These are phyloP conservation scores for Solea solea DNA, from an alignment of 2,113 vertebrate species.

Conservation along the genomic window DNA sequence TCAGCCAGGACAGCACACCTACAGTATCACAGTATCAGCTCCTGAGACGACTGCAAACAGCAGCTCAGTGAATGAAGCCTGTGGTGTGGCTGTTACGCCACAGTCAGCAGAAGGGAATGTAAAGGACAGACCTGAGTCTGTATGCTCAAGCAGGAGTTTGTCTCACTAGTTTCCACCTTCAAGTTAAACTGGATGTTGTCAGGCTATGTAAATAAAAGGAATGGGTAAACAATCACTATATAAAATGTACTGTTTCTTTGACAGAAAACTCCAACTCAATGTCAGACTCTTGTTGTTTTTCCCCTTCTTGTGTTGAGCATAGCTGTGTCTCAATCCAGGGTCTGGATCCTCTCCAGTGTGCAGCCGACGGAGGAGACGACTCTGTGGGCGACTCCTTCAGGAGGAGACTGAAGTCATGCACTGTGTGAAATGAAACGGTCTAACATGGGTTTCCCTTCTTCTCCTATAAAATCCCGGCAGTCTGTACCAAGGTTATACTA, in stretches of 20 bases:
- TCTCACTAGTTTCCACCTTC: constrained; percentile 46
- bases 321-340: no score
- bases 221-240: not conserved
- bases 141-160: constrained; percentile 46
- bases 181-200: constrained; percentile 32
- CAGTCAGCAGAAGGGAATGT: constrained; percentile 9
- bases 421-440: no score
- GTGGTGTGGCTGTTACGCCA: not conserved
- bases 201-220: constrained; percentile 6
- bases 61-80: not conserved
- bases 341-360: no score
- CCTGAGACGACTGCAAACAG: constrained; percentile 9
- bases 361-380: no score
- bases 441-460: no score
- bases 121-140: constrained; percentile 32
- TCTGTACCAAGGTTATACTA: no score
- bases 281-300: no score
- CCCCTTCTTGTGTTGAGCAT: no score
- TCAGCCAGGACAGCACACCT: constrained; percentile 47
- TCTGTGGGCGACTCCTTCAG: no score
- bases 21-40: not conserved
- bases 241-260: constrained; percentile 3
- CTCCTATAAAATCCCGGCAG: no score
- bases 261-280: not conserved
- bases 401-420: no score